Base-by-base conservation (phyloP, 2,797 vertebrate species). In the Micromesistius poutassou region DNA sequence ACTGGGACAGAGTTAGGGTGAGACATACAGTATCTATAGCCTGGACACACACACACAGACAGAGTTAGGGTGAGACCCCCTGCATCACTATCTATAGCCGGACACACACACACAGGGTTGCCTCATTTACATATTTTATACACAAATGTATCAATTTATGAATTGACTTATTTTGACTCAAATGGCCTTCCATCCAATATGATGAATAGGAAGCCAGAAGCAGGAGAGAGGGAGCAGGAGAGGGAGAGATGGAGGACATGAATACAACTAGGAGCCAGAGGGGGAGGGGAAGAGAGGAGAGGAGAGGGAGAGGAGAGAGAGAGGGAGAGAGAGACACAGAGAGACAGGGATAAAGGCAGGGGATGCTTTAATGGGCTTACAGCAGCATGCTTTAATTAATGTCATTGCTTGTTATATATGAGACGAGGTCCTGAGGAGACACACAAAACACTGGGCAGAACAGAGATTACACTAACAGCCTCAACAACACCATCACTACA, bases 381-480 rank as follows among this genome's bases (percentile, higher is more conserved):
- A 87, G 85, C 87, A 85, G 84, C 81, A 75, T 30, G 82, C 82
- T 76, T 16, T 87, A 89, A 92, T 91, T 87, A 83, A 87, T 89
- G 87, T 84, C 84, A 87, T 80, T 84, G 84, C 85, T 81, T 80
- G 79, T n/a, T 62, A 62, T 5, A 22, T 81, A 85, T 89, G 86
- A 87, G 90, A 89, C 85, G 87, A 88, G 81, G 88, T 87, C 85
- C 85, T 84, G 85, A 8, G 70, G 87, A 86, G 83, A 85, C 14
- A 33, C 71, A 19, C 30, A 72, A 13, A 7, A 72, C 30, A 7
- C 8, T 71, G 13, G 12, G 33, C 30, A 72, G 19, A 30, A 33
- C 30, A 72, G 71, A 72, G 19, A 72, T 22, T 4, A 72, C 30
- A 35, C 71, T 31, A 35, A 72, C 46, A 46, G 42, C 46, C 33